Evolutionary conservation across 2,113 vertebrate species (phyloP).

Genomic region (Ptilonorhynchus violaceus): DNA sequence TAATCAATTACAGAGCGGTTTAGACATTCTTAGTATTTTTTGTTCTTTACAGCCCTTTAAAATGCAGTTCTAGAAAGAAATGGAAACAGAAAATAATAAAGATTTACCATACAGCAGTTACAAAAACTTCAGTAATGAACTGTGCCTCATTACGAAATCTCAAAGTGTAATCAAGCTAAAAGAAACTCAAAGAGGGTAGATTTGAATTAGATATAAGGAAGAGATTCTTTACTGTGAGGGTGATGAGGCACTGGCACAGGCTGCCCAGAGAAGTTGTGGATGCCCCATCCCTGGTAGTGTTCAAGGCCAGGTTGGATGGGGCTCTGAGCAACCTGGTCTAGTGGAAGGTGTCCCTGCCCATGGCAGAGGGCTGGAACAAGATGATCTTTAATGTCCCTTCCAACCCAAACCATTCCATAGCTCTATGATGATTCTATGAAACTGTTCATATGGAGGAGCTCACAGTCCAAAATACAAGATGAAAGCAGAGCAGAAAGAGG

Average conservation of each 20-base stretch:
- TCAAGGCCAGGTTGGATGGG: neutral
- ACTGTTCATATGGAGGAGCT: neutral
- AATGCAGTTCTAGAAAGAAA: neutral
- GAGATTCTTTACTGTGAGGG: neutral
- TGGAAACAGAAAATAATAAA: neutral
- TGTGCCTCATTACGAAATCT: neutral
- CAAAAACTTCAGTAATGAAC: neutral
- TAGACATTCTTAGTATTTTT: neutral
- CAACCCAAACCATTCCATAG: neutral
- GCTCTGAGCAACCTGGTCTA: neutral
- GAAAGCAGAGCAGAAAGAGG: neutral
- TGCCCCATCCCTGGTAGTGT: too few species aligned
- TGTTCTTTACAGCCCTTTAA: neutral
- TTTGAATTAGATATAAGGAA: neutral
- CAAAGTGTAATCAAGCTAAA: neutral
- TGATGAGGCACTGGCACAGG: neutral
- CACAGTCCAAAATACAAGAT: neutral
- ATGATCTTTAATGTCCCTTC: neutral
- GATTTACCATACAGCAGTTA: neutral
- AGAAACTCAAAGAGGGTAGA: neutral
- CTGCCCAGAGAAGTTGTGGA: neutral
- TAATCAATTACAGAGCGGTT: neutral
- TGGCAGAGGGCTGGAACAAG: fast-evolving
- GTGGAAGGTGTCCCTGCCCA: neutral
- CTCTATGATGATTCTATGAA: neutral